Conservation (phyloP, 2,113 vertebrate genomes). For the Osmerus eperlanus region DNA sequence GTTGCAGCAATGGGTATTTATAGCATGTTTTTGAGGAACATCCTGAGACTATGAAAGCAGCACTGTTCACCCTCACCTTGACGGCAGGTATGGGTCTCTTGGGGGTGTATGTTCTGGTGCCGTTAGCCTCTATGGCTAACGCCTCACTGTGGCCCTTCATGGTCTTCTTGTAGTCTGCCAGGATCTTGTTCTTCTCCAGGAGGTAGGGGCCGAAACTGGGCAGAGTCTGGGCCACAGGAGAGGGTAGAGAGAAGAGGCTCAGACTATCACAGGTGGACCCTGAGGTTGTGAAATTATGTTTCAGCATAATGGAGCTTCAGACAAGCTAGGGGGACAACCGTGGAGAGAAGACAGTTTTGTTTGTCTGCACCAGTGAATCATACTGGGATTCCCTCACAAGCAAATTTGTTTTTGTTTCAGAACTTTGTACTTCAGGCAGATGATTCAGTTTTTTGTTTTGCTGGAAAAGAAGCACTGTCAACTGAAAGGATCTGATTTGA, state of each 20-base stretch:
- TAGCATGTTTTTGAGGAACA: neutral
- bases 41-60: neutral
- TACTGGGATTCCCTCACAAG: no score
- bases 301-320: neutral
- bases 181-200: slow-evolving; percentile 73
- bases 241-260: neutral
- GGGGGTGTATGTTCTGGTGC: slow-evolving; percentile 53
- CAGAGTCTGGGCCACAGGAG: slow-evolving; percentile 70
- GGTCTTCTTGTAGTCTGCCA: slow-evolving; percentile 77
- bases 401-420: no score
- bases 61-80: slow-evolving; percentile 70
- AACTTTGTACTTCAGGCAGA: no score
- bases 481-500: no score
- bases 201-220: slow-evolving; percentile 89
- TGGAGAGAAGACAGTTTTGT: no score
- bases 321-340: no score
- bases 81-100: slow-evolving; percentile 79
- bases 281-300: neutral
- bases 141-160: slow-evolving; percentile 45
- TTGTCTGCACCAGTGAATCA: no score
- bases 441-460: no score
- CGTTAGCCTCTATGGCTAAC: slow-evolving; percentile 21
- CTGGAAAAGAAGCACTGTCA: no score
- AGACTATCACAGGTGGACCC: neutral
- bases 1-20: no score